phyloP scores from a whole-genome alignment of 2,113 vertebrate genomes.

The Litocranius walleri region DNA sequence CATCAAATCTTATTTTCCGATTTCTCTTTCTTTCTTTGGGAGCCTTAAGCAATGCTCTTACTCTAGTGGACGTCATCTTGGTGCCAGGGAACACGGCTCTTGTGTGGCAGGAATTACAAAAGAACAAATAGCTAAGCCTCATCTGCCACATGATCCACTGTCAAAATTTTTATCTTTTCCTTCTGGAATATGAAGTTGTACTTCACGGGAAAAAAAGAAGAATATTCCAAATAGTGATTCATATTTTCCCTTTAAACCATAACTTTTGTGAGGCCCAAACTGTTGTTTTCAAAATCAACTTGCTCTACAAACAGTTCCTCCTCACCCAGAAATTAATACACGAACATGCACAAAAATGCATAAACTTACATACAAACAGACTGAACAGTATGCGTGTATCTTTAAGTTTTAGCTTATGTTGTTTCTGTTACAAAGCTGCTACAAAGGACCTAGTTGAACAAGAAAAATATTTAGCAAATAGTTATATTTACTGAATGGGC shows the following conservation, averaged over 20 bases:
- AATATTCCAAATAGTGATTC: not conserved
- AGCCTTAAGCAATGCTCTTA: not conserved
- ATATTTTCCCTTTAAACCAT: not conserved
- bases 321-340: not conserved
- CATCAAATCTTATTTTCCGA: not conserved
- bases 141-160: not conserved
- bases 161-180: not conserved
- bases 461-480: not conserved
- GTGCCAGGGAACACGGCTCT: not conserved
- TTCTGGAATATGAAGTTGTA: not conserved
- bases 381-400: rapidly evolving
- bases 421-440: not conserved
- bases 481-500: not conserved
- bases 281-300: not conserved
- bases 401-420: not conserved
- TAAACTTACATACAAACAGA: not conserved
- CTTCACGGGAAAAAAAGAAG: not conserved
- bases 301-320: not conserved
- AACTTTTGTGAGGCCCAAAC: not conserved
- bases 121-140: not conserved
- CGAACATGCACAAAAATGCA: not conserved
- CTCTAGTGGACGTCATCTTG: not conserved
- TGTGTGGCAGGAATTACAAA: not conserved
- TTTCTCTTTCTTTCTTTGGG: not conserved
- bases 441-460: not conserved